A percentile compares a stretch with the other conserved stretches of the same genome.
Evolutionary conservation across 2,797 vertebrate genomes (phyloP).

Genomic region (Tauraco hartlaubi): DNA sequence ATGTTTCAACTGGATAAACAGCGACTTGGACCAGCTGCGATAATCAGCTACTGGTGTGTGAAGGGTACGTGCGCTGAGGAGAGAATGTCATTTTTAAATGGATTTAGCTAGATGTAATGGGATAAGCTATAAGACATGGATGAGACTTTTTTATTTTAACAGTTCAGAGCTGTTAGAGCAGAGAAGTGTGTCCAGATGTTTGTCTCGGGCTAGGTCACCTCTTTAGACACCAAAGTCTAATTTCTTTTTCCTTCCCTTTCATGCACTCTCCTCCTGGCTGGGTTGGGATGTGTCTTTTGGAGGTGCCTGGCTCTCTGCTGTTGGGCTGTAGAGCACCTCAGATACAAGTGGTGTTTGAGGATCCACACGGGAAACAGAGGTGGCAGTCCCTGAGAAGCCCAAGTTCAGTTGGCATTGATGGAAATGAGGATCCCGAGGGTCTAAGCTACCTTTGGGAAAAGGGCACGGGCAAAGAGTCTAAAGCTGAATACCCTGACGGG

Average conservation of each 20-base stretch:
- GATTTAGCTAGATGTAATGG: neutral
- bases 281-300: neutral
- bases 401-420: neutral
- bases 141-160: neutral
- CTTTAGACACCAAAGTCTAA: neutral
- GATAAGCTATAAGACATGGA: neutral
- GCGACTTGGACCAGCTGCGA: neutral
- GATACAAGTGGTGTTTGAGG: neutral
- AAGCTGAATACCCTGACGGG: neutral
- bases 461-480: no score
- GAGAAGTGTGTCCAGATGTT: neutral
- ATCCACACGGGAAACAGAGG: neutral
- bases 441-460: neutral
- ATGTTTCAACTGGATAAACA: conserved; percentile 30
- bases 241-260: neutral
- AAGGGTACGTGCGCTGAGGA: neutral
- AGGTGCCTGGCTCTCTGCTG: neutral
- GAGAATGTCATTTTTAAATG: neutral
- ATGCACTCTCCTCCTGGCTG: neutral
- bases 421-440: neutral
- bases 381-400: neutral
- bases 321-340: neutral
- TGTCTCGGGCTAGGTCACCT: neutral
- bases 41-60: conserved; percentile 3
- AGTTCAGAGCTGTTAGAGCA: neutral